Percentiles rank a stretch among this genome's conserved stretches.
Evolutionary conservation across 2,888 invertebrate genomes (phyloP).

Genomic region (Agrochola litura): DNA sequence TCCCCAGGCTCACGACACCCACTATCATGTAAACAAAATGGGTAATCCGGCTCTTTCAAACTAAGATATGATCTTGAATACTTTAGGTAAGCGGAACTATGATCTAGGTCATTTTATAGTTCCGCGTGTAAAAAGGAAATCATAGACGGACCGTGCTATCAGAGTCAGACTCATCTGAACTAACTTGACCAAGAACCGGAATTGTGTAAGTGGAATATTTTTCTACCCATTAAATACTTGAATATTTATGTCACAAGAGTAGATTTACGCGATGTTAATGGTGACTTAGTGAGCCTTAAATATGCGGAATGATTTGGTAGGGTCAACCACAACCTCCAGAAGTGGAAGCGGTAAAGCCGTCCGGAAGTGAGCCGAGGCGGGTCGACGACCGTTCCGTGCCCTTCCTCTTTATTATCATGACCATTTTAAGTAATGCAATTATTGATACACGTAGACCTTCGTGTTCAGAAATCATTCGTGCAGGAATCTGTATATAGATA

Average conservation of each 20-base stretch:
- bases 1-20: background rate
- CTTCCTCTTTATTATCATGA: slow-evolving; percentile 66
- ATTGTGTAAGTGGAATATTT: slow-evolving; percentile 42
- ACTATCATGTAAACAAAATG: background rate
- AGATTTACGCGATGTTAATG: slow-evolving; percentile 33
- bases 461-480: background rate
- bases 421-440: slow-evolving; percentile 6
- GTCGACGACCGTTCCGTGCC: slow-evolving; percentile 77
- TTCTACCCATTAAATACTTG: slow-evolving; percentile 31
- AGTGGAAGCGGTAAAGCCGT: slow-evolving; percentile 70
- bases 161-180: slow-evolving; percentile 27
- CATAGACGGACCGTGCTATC: slow-evolving; percentile 43
- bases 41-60: slow-evolving; percentile 2
- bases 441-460: background rate
- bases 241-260: slow-evolving; percentile 21
- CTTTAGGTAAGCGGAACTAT: slow-evolving; percentile 54
- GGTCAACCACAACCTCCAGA: slow-evolving; percentile 54
- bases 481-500: background rate
- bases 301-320: slow-evolving; percentile 70
- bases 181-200: slow-evolving; percentile 41
- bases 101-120: slow-evolving; percentile 51
- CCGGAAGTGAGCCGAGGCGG: slow-evolving; percentile 68
- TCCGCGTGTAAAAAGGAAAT: slow-evolving; percentile 60
- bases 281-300: slow-evolving; percentile 59
- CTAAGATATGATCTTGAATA: slow-evolving; percentile 43